Evolutionary conservation across 2,888 invertebrate genomes (phyloP).

Genomic region (Cheilosia grossa): DNA sequence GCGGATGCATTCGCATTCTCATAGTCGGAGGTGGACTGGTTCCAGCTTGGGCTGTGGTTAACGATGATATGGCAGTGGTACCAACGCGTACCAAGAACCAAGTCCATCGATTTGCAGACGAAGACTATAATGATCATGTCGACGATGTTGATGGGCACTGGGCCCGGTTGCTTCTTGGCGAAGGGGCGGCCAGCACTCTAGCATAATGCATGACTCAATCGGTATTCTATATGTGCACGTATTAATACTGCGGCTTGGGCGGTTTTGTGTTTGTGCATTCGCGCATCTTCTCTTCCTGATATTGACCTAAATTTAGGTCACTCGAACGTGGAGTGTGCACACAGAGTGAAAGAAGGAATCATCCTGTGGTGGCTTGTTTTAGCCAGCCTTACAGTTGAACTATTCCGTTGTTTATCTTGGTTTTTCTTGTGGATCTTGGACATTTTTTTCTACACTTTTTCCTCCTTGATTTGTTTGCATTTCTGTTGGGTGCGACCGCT

Average conservation of each 20-base stretch:
- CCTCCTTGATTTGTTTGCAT: not conserved
- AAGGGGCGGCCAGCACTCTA: conserved; percentile 45
- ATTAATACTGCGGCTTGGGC: not conserved
- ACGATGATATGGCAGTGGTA: conserved; percentile 42
- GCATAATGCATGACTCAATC: conserved; percentile 55
- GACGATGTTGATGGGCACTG: conserved; percentile 60
- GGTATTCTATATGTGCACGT: conserved; percentile 33
- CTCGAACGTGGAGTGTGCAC: conserved; percentile 73
- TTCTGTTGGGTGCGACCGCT: not conserved
- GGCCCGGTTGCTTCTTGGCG: conserved; percentile 7
- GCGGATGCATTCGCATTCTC: conserved; percentile 61
- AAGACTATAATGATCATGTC: conserved; percentile 55
- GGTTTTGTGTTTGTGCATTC: conserved; percentile 27
- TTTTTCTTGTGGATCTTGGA: conserved; percentile 15
- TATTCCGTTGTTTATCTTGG: conserved; percentile 31
- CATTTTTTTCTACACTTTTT: conserved; percentile 2
- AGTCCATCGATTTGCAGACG: conserved; percentile 51
- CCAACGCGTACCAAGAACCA: conserved; percentile 74
- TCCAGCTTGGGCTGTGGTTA: conserved; percentile 62
- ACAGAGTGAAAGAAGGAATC: conserved; percentile 36
- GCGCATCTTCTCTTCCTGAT: conserved; percentile 77
- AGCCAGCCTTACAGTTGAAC: conserved; percentile 14
- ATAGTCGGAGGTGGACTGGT: conserved; percentile 71
- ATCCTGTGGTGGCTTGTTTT: conserved; percentile 51
- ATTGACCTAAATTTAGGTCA: conserved; percentile 81